phyloP scores from a whole-genome alignment of 2,888 invertebrate species.

The Brachyptera risi region DNA sequence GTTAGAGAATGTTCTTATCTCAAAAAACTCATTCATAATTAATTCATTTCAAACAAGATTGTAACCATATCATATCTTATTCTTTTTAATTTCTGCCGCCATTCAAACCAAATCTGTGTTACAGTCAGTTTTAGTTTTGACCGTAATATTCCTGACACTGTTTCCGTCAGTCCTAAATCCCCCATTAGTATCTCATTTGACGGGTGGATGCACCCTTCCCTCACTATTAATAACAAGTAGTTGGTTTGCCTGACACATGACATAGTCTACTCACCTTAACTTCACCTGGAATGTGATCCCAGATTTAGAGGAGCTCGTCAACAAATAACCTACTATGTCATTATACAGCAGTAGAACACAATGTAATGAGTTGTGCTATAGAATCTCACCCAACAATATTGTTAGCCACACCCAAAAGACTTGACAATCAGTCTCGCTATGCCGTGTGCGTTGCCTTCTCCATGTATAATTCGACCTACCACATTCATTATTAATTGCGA shows the following conservation, averaged over 20 bases:
- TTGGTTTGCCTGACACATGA: constrained; percentile 4
- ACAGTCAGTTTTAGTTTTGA: constrained; percentile 1
- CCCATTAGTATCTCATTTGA: constrained; percentile 22
- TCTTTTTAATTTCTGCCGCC: constrained; percentile 8
- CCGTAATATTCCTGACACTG: not conserved
- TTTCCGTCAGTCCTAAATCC: not conserved
- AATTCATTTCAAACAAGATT: constrained; percentile 12
- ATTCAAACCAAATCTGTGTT: constrained; percentile 18
- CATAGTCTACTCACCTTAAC: not conserved
- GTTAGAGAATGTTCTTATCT: constrained; percentile 2
- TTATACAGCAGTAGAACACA: constrained; percentile 11
- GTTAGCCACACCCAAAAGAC: constrained; percentile 16
- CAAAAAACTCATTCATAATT: constrained; percentile 10
- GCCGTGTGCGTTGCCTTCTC: not conserved
- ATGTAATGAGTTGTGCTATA: not conserved
- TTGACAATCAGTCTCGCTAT: not conserved
- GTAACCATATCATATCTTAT: not conserved
- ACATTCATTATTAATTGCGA: constrained; percentile 13
- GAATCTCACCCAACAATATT: not conserved
- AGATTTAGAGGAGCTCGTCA: too few species aligned
- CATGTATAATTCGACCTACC: constrained; percentile 9
- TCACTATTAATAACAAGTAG: constrained; percentile 27
- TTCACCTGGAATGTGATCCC: not conserved
- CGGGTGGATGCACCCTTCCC: constrained; percentile 27
- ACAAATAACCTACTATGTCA: constrained; percentile 11